Evolutionary conservation across 2,888 invertebrate genomes (phyloP).

Genomic region (Zhuqinia jingwanae): DNA sequence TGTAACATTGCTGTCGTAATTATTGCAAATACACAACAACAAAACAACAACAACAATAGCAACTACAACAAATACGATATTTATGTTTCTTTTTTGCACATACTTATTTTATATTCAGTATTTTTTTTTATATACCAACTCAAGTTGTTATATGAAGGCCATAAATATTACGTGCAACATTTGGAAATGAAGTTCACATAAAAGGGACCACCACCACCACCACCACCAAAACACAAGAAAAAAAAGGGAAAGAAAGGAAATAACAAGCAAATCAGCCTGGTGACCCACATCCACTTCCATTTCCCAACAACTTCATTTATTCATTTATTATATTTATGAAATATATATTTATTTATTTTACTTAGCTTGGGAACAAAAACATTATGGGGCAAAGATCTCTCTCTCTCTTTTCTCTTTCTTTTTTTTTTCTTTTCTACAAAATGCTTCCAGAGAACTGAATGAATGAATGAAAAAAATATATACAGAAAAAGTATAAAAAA

Average conservation of each 20-base stretch:
- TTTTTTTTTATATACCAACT: not conserved
- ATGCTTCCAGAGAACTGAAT: conserved; percentile 64
- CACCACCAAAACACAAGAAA: not conserved
- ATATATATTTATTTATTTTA: not conserved
- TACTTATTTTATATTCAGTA: no score
- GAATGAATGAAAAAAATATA: conserved; percentile 47
- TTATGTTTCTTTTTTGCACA: not conserved
- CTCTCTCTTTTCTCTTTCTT: not conserved
- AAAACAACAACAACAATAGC: no score
- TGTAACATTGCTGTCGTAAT: not conserved
- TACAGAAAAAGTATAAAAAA: conserved; percentile 40
- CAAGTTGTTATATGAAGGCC: not conserved
- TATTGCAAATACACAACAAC: not conserved
- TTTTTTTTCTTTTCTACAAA: conserved; percentile 15
- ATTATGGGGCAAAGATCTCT: no score
- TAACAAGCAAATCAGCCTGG: not conserved
- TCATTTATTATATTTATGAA: no score
- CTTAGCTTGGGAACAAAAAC: no score
- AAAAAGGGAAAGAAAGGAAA: not conserved
- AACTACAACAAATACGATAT: not conserved
- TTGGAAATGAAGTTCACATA: conserved; percentile 35
- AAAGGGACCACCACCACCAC: not conserved
- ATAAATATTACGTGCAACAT: conserved; percentile 41
- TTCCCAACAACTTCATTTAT: no score
- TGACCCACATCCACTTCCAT: conserved; percentile 30